Evolutionary conservation across 2,888 invertebrate genomes (phyloP).

Genomic region (Calameuta idolon): DNA sequence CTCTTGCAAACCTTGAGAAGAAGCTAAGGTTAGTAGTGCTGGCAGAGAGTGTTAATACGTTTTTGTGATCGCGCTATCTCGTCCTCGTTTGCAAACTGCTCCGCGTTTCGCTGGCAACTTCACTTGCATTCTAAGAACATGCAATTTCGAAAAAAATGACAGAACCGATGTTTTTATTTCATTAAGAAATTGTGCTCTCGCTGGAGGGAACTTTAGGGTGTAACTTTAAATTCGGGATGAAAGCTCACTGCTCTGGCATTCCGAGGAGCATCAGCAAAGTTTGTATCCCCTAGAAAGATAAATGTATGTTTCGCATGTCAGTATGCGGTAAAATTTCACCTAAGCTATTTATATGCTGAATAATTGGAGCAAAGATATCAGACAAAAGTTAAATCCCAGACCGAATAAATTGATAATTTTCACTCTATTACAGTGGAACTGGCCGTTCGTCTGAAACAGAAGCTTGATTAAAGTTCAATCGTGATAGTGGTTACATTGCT

Average conservation of each 20-base stretch:
- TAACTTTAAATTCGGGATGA: no score
- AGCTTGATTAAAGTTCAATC: background rate
- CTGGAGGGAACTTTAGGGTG: no score
- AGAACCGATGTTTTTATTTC: no score
- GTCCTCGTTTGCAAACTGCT: constrained; percentile 7
- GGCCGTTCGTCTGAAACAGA: no score
- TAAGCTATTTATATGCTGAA: constrained; percentile 13
- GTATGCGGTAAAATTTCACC: constrained; percentile 19
- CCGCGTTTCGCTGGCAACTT: no score
- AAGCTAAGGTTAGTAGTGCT: constrained; percentile 45
- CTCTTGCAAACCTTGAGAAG: constrained; percentile 41
- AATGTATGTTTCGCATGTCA: constrained; percentile 60
- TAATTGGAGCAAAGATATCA: background rate
- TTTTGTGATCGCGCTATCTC: constrained; percentile 42
- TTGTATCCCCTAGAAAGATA: constrained; percentile 57
- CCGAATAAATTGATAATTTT: no score
- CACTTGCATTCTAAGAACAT: no score
- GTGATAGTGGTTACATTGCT: background rate
- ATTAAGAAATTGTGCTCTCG: no score
- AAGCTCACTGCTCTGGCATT: no score
- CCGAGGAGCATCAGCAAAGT: background rate
- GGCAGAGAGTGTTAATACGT: constrained; percentile 53
- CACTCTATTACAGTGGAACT: no score
- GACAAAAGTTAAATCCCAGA: no score
- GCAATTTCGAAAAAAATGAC: no score